phyloP scores from a whole-genome alignment of 2,113 vertebrate species.

The Leucosticte australis region DNA sequence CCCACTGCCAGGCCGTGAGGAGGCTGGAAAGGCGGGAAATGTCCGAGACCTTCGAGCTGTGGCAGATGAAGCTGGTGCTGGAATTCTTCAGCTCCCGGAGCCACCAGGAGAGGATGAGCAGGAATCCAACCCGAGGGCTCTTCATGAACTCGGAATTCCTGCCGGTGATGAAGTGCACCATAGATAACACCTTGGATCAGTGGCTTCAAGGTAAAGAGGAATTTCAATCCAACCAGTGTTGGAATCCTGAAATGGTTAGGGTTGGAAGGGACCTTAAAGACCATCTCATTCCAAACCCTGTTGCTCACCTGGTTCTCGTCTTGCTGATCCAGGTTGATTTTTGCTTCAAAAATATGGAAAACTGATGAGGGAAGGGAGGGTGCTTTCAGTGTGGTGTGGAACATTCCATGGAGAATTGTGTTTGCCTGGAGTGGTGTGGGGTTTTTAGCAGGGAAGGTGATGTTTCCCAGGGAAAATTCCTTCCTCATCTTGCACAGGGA shows the following conservation, averaged over 20 bases:
- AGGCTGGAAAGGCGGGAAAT: conserved; percentile 80
- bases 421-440: neutral
- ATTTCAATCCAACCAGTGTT: neutral
- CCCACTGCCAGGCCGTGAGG: conserved; percentile 70
- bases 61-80: conserved; percentile 93
- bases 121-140: conserved; percentile 72
- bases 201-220: conserved; percentile 85
- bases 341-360: neutral
- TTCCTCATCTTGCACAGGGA: neutral
- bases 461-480: neutral
- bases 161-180: conserved; percentile 90
- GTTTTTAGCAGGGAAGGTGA: neutral
- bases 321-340: neutral
- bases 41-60: conserved; percentile 87
- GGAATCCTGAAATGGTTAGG: neutral
- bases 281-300: neutral
- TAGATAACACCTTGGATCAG: conserved; percentile 85
- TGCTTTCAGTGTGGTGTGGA: neutral
- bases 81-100: conserved; percentile 88
- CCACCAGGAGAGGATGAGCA: conserved; percentile 77
- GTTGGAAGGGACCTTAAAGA: neutral
- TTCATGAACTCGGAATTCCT: conserved; percentile 93
- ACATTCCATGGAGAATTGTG: neutral
- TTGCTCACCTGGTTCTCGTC: neutral
- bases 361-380: neutral